phyloP scores from a whole-genome alignment of 2,113 vertebrate genomes.

The Pithys albifrons region DNA sequence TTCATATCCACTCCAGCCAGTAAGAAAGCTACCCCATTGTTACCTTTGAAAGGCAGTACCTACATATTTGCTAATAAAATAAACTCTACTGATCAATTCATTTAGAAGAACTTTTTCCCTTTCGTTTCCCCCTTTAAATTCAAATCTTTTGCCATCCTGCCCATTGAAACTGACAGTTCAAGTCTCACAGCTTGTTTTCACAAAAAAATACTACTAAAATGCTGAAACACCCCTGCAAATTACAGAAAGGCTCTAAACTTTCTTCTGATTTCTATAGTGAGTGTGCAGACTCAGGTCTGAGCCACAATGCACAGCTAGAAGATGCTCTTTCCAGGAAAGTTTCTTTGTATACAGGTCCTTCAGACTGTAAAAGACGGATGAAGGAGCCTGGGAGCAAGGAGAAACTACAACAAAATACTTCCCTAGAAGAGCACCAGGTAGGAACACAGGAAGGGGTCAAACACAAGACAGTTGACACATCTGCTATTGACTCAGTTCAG shows the following conservation, averaged over 20 bases:
- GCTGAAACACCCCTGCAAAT: not conserved
- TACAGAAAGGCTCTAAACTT: not conserved
- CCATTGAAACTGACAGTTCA: not conserved
- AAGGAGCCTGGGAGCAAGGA: not conserved
- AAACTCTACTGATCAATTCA: not conserved
- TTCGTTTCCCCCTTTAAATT: not conserved
- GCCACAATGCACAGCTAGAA: not conserved
- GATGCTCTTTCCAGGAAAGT: not conserved
- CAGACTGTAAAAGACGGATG: not conserved
- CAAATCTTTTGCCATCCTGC: not conserved
- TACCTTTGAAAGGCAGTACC: not conserved
- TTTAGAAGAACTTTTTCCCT: not conserved
- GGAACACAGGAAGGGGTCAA: not conserved
- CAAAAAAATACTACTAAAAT: not conserved
- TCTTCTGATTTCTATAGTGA: not conserved
- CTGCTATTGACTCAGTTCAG: not conserved
- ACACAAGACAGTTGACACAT: not conserved
- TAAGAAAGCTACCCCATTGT: not conserved
- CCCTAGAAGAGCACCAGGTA: not conserved
- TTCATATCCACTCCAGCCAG: not conserved
- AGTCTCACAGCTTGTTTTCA: not conserved
- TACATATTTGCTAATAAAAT: not conserved
- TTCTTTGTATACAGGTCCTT: not conserved
- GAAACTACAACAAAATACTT: not conserved
- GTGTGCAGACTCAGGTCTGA: rapidly evolving